Evolutionary conservation across 1,140 invertebrate species (phyloP).

Genomic region (Acromyrmex charruanus): DNA sequence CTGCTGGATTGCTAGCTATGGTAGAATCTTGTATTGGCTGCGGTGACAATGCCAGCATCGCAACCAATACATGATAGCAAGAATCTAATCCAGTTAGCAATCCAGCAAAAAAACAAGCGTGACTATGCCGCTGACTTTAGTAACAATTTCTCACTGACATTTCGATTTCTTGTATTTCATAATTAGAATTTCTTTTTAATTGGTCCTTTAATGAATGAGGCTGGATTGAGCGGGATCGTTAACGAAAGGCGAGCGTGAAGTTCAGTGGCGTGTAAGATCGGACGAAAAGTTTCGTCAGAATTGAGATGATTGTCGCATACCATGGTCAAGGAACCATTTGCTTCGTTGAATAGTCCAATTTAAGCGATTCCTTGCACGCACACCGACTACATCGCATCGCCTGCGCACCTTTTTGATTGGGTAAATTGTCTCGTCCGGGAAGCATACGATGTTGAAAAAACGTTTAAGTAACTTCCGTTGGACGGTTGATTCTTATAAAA

Average conservation of each 20-base stretch:
- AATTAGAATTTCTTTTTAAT: neutral
- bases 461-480: constrained; percentile 66
- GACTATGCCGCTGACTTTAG: too few relatives aligned
- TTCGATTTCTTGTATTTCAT: neutral
- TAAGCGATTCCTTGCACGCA: constrained; percentile 79
- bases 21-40: too few relatives aligned
- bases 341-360: constrained; percentile 81
- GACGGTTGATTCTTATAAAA: neutral
- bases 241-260: neutral
- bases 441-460: constrained; percentile 77
- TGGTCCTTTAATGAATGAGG: neutral
- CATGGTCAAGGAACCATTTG: constrained; percentile 64
- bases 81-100: too few relatives aligned
- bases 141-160: neutral
- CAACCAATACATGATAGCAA: too few relatives aligned
- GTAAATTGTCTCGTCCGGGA: constrained; percentile 86
- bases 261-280: constrained; percentile 3
- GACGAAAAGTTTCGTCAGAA: constrained; percentile 40
- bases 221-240: neutral
- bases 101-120: too few relatives aligned
- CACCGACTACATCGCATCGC: constrained; percentile 65
- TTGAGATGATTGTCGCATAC: constrained; percentile 41
- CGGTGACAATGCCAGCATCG: too few relatives aligned
- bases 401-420: constrained; percentile 85
- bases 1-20: too few relatives aligned